Conservation (phyloP, 2,113 vertebrate species). For the Catagonus wagneri region DNA sequence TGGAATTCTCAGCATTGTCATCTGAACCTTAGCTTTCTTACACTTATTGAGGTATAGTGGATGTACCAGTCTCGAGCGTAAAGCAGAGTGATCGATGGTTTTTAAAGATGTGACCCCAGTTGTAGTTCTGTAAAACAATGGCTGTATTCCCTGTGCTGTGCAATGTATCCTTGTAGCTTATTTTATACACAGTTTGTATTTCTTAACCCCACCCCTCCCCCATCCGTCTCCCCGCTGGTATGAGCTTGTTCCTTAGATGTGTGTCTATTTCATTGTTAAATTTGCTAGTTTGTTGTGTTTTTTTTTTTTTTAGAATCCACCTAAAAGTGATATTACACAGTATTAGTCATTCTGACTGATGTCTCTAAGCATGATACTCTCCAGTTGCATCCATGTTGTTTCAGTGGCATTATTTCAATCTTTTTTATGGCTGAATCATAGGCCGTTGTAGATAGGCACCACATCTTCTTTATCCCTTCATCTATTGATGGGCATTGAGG, state of each 20-base stretch:
- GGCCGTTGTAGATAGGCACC: rapidly evolving
- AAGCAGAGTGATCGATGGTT: not conserved
- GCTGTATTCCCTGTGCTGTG: not conserved
- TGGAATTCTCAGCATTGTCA: not conserved
- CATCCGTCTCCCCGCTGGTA: not conserved
- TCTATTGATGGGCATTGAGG: not conserved
- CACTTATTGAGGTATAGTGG: not conserved
- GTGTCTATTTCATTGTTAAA: not conserved
- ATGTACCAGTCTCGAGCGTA: not conserved
- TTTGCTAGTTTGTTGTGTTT: not conserved
- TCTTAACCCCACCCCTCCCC: not conserved
- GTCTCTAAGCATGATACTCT: not conserved
- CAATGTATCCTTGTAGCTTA: not conserved
- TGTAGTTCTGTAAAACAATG: too few species aligned
- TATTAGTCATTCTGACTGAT: not conserved
- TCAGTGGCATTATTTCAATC: not conserved
- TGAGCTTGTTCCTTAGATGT: rapidly evolving
- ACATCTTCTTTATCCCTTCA: not conserved
- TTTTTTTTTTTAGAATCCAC: not conserved
- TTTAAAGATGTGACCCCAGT: too few species aligned
- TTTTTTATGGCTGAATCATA: not conserved
- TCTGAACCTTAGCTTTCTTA: not conserved
- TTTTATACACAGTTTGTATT: not conserved
- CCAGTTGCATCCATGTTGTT: not conserved
- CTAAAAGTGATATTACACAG: rapidly evolving